Evolutionary conservation across 1,140 invertebrate species (phyloP).

Genomic region (Latrodectus geometricus): DNA sequence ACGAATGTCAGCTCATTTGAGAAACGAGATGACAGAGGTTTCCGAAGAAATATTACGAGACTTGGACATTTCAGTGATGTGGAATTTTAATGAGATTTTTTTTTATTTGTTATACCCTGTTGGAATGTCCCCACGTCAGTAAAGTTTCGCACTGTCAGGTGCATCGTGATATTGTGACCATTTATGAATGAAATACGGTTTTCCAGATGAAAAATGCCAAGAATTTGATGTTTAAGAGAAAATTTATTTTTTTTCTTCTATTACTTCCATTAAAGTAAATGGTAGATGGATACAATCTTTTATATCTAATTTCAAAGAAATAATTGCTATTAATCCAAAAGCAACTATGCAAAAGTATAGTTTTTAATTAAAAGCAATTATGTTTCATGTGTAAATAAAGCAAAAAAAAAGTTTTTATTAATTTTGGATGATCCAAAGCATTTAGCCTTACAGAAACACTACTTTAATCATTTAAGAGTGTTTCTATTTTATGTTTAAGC

Average conservation of each 20-base stretch:
- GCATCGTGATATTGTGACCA: not conserved
- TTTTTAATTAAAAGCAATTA: too few relatives aligned
- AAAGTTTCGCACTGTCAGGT: not conserved
- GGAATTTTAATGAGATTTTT: slow-evolving; percentile 51
- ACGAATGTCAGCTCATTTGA: not conserved
- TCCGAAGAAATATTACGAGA: not conserved
- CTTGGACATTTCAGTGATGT: not conserved
- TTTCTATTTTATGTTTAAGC: too few relatives aligned
- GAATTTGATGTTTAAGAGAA: not conserved
- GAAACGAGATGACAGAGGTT: slow-evolving; percentile 13
- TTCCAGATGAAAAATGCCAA: not conserved
- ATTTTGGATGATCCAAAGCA: too few relatives aligned
- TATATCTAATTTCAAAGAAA: not conserved
- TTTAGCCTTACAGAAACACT: too few relatives aligned
- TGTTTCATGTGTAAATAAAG: too few relatives aligned
- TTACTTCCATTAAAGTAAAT: not conserved
- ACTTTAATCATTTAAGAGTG: too few relatives aligned
- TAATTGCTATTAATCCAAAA: not conserved
- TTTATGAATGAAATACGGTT: not conserved
- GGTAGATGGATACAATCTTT: too few relatives aligned
- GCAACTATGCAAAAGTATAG: not conserved
- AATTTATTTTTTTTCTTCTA: not conserved
- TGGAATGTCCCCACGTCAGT: not conserved
- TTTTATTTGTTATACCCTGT: not conserved
- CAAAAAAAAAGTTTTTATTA: too few relatives aligned